phyloP scores from a whole-genome alignment of 2,888 invertebrate species.

The Drosophila macrothrix region DNA sequence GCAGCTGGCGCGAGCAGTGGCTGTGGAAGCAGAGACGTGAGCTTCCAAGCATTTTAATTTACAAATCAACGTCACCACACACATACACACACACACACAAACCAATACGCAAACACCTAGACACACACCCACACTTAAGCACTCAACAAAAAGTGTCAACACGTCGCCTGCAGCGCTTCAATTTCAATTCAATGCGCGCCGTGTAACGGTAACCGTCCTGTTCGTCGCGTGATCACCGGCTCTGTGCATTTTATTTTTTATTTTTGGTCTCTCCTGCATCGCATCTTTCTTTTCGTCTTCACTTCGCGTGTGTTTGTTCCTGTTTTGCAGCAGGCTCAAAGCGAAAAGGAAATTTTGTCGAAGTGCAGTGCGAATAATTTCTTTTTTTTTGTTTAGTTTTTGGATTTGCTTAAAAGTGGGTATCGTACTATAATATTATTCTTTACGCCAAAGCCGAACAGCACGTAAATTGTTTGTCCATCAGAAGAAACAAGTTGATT shows the following conservation, averaged over 20 bases:
- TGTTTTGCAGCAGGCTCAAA: slow-evolving; percentile 12
- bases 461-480: slow-evolving; percentile 38
- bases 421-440: slow-evolving; percentile 13
- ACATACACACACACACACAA: slow-evolving; percentile 14
- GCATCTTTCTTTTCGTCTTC: slow-evolving; percentile 7
- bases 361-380: slow-evolving; percentile 36
- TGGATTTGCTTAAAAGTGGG: slow-evolving; percentile 40
- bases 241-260: slow-evolving; percentile 30
- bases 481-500: neutral
- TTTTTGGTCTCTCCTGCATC: slow-evolving; percentile 11
- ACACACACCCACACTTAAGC: slow-evolving; percentile 27
- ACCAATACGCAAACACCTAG: slow-evolving; percentile 12
- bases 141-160: slow-evolving; percentile 68
- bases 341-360: slow-evolving; percentile 7
- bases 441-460: slow-evolving; percentile 1
- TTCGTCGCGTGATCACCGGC: slow-evolving; percentile 50
- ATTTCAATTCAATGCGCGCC: slow-evolving; percentile 74
- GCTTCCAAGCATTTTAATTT: slow-evolving; percentile 72
- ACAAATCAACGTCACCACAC: slow-evolving; percentile 48
- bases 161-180: slow-evolving; percentile 68
- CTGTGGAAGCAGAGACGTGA: slow-evolving; percentile 66
- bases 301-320: slow-evolving; percentile 9
- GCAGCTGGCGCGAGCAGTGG: slow-evolving; percentile 52
- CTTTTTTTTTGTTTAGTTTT: slow-evolving; percentile 12
- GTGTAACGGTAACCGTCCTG: slow-evolving; percentile 73